phyloP scores from a whole-genome alignment of 2,113 vertebrate species.

The Serilophus lunatus region DNA sequence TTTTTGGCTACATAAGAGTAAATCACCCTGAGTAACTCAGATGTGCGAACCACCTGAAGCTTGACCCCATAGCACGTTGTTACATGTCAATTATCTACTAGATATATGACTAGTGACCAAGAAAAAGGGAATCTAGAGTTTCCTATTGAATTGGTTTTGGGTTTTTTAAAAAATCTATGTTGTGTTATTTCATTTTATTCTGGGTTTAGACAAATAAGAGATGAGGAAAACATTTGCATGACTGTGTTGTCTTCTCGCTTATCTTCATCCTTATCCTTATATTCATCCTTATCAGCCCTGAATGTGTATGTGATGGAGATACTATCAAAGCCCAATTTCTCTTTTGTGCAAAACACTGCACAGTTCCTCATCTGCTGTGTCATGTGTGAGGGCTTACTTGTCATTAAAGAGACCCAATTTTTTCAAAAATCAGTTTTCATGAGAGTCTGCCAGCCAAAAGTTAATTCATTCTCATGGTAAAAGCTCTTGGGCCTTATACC shows the following conservation, averaged over 20 bases:
- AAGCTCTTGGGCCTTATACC: not conserved
- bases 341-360: not conserved
- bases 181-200: not conserved
- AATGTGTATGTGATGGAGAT: not conserved
- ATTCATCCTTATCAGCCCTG: not conserved
- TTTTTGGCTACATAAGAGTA: not conserved
- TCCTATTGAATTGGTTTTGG: not conserved
- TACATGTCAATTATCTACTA: not conserved
- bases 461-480: not conserved
- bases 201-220: not conserved
- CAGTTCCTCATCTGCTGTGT: not conserved
- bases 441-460: not conserved
- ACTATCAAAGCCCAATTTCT: not conserved
- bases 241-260: not conserved
- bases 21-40: not conserved
- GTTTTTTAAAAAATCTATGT: not conserved
- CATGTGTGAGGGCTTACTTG: not conserved
- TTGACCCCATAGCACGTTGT: not conserved
- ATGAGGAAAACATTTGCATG: not conserved
- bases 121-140: not conserved
- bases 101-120: not conserved
- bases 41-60: not conserved
- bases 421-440: not conserved
- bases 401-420: not conserved
- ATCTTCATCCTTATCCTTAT: not conserved